A percentile compares a stretch with the other conserved stretches of the same genome.
phyloP scores from a whole-genome alignment of 2,888 invertebrate genomes.

The Hirtodrosophila cameraria region DNA sequence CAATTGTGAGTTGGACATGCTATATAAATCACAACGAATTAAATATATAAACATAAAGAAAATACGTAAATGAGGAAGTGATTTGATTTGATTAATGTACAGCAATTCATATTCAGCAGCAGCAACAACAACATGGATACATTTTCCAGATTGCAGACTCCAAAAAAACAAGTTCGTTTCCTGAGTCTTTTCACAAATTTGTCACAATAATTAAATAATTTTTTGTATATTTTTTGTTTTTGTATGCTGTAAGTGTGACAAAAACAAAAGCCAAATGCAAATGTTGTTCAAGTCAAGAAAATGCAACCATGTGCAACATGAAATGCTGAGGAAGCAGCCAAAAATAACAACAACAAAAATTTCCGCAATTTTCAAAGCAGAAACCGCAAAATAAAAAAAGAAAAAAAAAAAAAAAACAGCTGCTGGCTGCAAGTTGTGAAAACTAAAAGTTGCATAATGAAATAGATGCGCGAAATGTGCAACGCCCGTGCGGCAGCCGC shows the following conservation, averaged over 20 bases:
- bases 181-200: slow-evolving; percentile 69
- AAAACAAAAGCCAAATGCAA: slow-evolving; percentile 60
- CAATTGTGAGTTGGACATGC: slow-evolving; percentile 19
- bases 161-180: slow-evolving; percentile 65
- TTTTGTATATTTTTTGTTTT: slow-evolving; percentile 31
- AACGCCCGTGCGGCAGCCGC: slow-evolving; percentile 46
- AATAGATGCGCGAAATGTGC: slow-evolving; percentile 78
- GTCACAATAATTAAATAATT: slow-evolving; percentile 68
- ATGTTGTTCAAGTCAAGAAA: slow-evolving; percentile 57
- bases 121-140: neutral
- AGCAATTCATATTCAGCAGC: slow-evolving; percentile 33
- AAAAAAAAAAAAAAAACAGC: slow-evolving; percentile 23
- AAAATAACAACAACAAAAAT: slow-evolving; percentile 32
- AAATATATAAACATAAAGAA: slow-evolving; percentile 36
- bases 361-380: slow-evolving; percentile 68
- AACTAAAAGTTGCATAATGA: slow-evolving; percentile 73
- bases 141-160: slow-evolving; percentile 15
- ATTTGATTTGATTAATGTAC: slow-evolving; percentile 57
- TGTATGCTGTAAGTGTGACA: slow-evolving; percentile 21
- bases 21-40: slow-evolving; percentile 55
- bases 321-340: slow-evolving; percentile 36
- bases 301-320: slow-evolving; percentile 69
- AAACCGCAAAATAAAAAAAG: slow-evolving; percentile 48
- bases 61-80: slow-evolving; percentile 52
- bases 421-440: slow-evolving; percentile 60